These are phyloP conservation scores for Drosophila repletoides DNA, from an alignment of 1,140 invertebrate species.

Conservation along the genomic window DNA sequence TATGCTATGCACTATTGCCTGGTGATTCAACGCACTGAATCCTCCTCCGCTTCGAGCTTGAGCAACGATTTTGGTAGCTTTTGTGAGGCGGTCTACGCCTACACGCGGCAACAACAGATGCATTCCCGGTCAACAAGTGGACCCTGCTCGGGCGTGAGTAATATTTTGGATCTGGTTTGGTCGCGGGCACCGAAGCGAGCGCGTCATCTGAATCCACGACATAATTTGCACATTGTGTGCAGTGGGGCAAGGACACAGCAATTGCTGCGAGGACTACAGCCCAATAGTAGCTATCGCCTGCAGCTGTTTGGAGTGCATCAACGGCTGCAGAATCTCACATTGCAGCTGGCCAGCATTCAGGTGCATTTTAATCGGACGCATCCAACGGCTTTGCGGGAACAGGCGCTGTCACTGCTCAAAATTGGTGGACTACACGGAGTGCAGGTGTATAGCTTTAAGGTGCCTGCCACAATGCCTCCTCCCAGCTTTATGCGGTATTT, in stretches of 20 bases:
- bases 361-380: conserved; percentile 75
- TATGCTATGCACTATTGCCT: conserved; percentile 80
- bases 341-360: conserved; percentile 55
- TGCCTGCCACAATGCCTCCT: conserved; percentile 40
- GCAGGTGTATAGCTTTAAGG: conserved; percentile 79
- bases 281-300: conserved; percentile 66
- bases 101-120: conserved; percentile 32
- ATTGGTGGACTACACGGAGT: conserved; percentile 68
- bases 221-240: conserved; percentile 69
- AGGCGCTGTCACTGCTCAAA: conserved; percentile 59
- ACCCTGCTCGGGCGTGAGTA: conserved; percentile 31
- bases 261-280: conserved; percentile 54
- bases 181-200: conserved; percentile 53
- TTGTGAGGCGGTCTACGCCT: conserved; percentile 67
- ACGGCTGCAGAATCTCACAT: conserved; percentile 65
- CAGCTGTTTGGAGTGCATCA: conserved; percentile 76
- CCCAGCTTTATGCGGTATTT: conserved; percentile 57
- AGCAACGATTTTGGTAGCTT: conserved; percentile 45
- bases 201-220: conserved; percentile 58
- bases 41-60: neutral
- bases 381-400: conserved; percentile 53
- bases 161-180: conserved; percentile 64
- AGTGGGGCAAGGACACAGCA: conserved; percentile 70
- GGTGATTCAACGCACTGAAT: conserved; percentile 48
- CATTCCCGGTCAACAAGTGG: neutral